Evolutionary conservation across 2,113 vertebrate genomes (phyloP).

Genomic region (Eubucco bourcierii): DNA sequence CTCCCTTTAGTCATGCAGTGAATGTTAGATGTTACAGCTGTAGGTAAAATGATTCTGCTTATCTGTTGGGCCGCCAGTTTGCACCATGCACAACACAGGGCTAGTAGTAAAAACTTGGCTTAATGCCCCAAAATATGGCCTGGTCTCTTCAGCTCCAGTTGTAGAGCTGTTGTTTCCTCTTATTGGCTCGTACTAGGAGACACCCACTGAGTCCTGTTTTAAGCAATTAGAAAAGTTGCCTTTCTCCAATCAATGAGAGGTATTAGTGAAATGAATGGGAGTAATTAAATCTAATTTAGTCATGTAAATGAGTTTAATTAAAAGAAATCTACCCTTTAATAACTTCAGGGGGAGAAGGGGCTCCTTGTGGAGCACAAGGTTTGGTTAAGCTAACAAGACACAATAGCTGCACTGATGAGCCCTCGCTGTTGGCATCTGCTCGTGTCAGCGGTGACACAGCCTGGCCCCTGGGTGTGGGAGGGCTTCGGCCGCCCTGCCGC

Average conservation of each 20-base stretch:
- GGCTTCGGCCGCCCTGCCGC: too few species aligned
- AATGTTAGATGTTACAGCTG: rapidly evolving
- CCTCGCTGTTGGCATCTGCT: slow-evolving; percentile 62
- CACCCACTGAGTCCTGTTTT: slow-evolving; percentile 58
- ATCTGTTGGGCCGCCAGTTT: not conserved
- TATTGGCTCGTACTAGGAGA: not conserved
- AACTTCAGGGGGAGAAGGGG: slow-evolving; percentile 78
- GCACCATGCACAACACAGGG: rapidly evolving
- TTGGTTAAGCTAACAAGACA: slow-evolving; percentile 81
- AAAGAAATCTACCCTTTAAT: slow-evolving; percentile 83
- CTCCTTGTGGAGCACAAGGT: slow-evolving; percentile 76
- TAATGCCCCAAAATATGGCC: not conserved
- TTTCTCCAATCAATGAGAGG: slow-evolving; percentile 77
- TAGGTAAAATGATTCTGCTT: not conserved
- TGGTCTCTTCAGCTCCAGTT: too few species aligned
- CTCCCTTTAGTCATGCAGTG: too few species aligned
- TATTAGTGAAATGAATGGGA: slow-evolving; percentile 84
- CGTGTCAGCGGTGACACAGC: slow-evolving; percentile 65
- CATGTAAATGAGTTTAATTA: slow-evolving; percentile 85
- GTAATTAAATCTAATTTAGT: slow-evolving; percentile 85
- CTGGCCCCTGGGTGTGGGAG: too few species aligned
- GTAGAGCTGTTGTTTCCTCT: not conserved
- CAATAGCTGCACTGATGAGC: slow-evolving; percentile 79
- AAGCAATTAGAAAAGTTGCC: slow-evolving; percentile 79
- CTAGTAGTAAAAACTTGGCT: not conserved